Conservation (phyloP, 2,888 invertebrate species). For the Hirtodrosophila histrioides region DNA sequence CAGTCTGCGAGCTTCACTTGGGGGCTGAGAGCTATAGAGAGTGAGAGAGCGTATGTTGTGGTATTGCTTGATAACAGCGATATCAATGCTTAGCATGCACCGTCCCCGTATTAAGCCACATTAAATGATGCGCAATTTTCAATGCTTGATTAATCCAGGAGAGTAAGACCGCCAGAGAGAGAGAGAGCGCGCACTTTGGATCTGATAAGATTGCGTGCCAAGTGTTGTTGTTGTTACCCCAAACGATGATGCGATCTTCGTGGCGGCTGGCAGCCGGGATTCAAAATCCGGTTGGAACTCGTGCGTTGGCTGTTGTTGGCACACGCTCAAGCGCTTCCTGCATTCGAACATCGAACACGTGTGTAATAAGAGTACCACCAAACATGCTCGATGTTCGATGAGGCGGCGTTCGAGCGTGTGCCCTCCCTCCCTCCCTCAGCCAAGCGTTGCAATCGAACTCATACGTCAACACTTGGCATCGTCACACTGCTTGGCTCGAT, state of each 20-base stretch:
- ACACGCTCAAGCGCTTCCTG: slow-evolving; percentile 35
- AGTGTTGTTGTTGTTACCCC: slow-evolving; percentile 24
- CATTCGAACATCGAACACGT: slow-evolving; percentile 25
- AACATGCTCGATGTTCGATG: too few relatives aligned
- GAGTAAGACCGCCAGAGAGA: slow-evolving; percentile 1
- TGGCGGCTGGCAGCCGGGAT: slow-evolving; percentile 10
- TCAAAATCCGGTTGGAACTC: slow-evolving; percentile 33
- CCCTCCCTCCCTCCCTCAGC: too few relatives aligned
- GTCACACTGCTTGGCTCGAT: slow-evolving; percentile 9
- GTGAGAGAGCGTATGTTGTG: slow-evolving; percentile 19
- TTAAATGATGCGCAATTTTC: slow-evolving; percentile 67
- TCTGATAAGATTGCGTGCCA: slow-evolving; percentile 32
- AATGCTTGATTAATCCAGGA: slow-evolving; percentile 23
- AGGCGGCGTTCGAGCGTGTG: too few relatives aligned
- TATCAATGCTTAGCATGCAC: slow-evolving; percentile 36
- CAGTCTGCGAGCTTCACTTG: slow-evolving; percentile 35
- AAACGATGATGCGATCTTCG: slow-evolving; percentile 24
- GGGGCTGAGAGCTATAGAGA: slow-evolving; percentile 3
- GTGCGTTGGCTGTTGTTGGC: slow-evolving; percentile 11
- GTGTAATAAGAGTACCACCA: neutral
- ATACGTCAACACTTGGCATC: slow-evolving; percentile 39
- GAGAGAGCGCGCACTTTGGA: slow-evolving; percentile 2
- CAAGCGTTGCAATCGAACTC: slow-evolving; percentile 34
- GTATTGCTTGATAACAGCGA: slow-evolving; percentile 54
- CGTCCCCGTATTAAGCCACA: slow-evolving; percentile 16